Base-by-base conservation (phyloP, 2,888 invertebrate species). In the Drosophila meridionalis region DNA sequence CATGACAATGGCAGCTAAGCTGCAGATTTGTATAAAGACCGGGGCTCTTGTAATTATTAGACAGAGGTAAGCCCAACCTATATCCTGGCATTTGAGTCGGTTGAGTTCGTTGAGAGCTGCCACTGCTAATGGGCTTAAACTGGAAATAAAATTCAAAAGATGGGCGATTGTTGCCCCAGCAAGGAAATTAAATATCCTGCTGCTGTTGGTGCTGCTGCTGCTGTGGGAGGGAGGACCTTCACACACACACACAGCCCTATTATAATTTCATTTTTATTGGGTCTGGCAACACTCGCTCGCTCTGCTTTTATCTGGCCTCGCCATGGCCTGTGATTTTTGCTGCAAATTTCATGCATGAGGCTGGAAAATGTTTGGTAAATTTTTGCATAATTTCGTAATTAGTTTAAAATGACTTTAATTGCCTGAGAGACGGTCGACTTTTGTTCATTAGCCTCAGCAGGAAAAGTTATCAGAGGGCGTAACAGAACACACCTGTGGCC, bases 141-240 rank as follows among this genome's bases (percentile, higher is more conserved):
- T 75, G 67, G 34, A 58, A 68, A 73, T 67, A 76, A 38, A 78
- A 76, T 80, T 47, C 77, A 75, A 72, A 79, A 69, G 64, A 14
- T 68, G 63, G 53, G 48, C 32, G 52, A 45, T 57, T 61, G 61
- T 47, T 78, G 74, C 12, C 45, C 32, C 7, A 53, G 58, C 59
- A 58, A 60, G 87, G 85, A 89, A 89, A 89, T 89, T 76, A 72
- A 89, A 87, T 84, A 80, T 86, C 89, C 85, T 87, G 82, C 66
- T 68, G 64, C 28, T 66, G 43, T 43, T 20, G 20, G 0, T 12
- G 47, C 12, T 47, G 45, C 2, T 26, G 20, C 20, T 20, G 20
- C 20, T 20, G 20, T 20, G 20, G 20, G 20, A 20, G 20, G 20
- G 20, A 20, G 20, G 20, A 20, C 20, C 20, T 20, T 20, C 20